phyloP scores from a whole-genome alignment of 1,140 invertebrate genomes.

The Drosophila tsacasi region DNA sequence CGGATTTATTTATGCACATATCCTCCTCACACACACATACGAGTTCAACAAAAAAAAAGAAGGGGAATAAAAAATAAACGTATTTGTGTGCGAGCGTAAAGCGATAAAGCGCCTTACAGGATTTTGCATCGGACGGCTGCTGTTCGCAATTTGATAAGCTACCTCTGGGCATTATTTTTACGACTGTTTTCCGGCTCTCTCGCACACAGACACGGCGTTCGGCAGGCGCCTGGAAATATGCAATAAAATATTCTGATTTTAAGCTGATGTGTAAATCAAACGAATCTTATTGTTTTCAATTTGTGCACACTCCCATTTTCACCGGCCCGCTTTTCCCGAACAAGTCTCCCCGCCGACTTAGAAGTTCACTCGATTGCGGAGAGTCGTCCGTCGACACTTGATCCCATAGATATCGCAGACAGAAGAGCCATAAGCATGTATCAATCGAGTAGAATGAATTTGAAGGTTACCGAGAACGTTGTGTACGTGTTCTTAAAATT shows the following conservation, averaged over 20 bases:
- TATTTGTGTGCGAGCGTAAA: constrained; percentile 64
- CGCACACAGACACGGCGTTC: constrained; percentile 39
- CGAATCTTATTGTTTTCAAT: constrained; percentile 80
- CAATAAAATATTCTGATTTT: constrained; percentile 78
- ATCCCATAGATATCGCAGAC: constrained; percentile 11
- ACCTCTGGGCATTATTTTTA: constrained; percentile 80
- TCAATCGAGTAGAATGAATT: constrained; percentile 1
- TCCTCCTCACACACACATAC: neutral
- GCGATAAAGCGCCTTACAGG: constrained; percentile 81
- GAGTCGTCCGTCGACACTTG: constrained; percentile 17
- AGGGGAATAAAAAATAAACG: neutral
- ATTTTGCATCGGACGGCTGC: constrained; percentile 76
- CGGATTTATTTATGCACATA: constrained; percentile 75
- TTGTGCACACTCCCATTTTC: constrained; percentile 26
- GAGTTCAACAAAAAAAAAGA: constrained; percentile 1
- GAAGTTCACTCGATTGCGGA: constrained; percentile 6
- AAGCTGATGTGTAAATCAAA: constrained; percentile 80
- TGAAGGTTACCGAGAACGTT: constrained; percentile 9
- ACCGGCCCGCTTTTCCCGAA: neutral
- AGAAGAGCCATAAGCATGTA: neutral
- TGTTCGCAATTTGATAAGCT: constrained; percentile 81
- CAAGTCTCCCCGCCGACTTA: constrained; percentile 3
- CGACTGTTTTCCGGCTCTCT: constrained; percentile 56
- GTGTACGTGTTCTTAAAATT: constrained; percentile 9
- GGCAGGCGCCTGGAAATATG: constrained; percentile 66